Percentiles rank a stretch among this genome's conserved stretches.
Conservation (phyloP, 2,888 invertebrate genomes). For the Cephus spinipes region DNA sequence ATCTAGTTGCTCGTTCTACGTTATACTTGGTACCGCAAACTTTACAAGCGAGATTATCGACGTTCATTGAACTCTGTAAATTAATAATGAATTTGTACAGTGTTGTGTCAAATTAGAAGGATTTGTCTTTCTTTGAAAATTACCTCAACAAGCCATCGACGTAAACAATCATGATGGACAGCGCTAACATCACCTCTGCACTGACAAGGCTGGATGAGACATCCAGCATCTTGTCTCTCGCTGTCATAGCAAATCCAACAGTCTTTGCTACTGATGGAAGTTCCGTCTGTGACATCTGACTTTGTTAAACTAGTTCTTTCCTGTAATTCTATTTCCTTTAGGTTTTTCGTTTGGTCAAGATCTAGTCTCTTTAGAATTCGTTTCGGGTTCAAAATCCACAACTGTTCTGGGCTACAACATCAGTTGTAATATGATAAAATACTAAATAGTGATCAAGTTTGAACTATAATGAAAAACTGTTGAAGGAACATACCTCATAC, state of each 20-base stretch:
- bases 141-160: constrained; percentile 91
- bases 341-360: constrained; percentile 55
- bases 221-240: constrained; percentile 78
- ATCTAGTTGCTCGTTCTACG: constrained; percentile 79
- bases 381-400: constrained; percentile 94
- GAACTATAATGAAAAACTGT: neutral
- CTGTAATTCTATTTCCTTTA: constrained; percentile 59
- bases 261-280: constrained; percentile 75
- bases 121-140: constrained; percentile 27
- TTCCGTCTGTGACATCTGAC: constrained; percentile 63
- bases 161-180: constrained; percentile 91
- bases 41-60: constrained; percentile 81
- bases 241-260: constrained; percentile 96
- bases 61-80: constrained; percentile 75
- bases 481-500: constrained; percentile 74
- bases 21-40: constrained; percentile 88
- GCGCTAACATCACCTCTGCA: constrained; percentile 94
- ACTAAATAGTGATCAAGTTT: neutral
- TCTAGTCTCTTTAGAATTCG: constrained; percentile 79
- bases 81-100: neutral
- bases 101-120: neutral
- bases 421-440: neutral
- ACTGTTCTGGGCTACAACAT: constrained; percentile 77
- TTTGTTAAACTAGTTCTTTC: constrained; percentile 46
- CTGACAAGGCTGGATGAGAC: constrained; percentile 89